Conservation (phyloP, 2,113 vertebrate species). For the Anarhynchus alexandrinus region DNA sequence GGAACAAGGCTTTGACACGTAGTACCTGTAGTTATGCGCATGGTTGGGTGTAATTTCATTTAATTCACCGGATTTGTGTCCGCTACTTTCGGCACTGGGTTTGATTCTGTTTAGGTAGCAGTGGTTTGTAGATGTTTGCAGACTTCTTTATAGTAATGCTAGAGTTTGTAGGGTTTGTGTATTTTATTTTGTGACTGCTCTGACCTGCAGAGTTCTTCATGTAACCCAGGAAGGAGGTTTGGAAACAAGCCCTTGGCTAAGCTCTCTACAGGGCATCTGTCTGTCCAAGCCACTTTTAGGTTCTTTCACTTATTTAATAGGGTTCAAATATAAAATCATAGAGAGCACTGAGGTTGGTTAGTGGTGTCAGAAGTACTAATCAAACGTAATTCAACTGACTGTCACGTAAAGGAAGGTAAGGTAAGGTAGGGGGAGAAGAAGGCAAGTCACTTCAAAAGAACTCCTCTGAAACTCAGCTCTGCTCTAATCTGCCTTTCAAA, state of each 20-base stretch:
- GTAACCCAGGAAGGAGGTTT: background rate
- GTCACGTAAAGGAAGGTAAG: slow-evolving; percentile 9
- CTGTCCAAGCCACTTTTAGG: background rate
- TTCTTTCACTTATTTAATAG: background rate
- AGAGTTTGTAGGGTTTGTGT: background rate
- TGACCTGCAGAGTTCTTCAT: background rate
- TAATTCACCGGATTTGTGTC: background rate
- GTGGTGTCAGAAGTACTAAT: slow-evolving; percentile 3
- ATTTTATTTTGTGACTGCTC: background rate
- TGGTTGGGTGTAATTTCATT: background rate
- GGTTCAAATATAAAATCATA: background rate
- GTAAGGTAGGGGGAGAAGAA: background rate
- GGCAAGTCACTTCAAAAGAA: slow-evolving; percentile 56
- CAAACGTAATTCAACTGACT: slow-evolving; percentile 26
- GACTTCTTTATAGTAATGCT: background rate
- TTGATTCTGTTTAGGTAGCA: background rate
- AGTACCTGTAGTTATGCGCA: accelerated
- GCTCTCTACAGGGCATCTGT: background rate
- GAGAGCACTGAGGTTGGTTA: slow-evolving; percentile 5
- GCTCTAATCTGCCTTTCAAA: slow-evolving; percentile 60
- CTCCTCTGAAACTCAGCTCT: slow-evolving; percentile 35
- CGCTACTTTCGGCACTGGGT: background rate
- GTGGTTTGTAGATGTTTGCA: background rate
- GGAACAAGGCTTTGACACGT: accelerated
- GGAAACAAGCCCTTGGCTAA: background rate